Base-by-base conservation (phyloP, 2,797 vertebrate genomes). In the Thunnus albacares region DNA sequence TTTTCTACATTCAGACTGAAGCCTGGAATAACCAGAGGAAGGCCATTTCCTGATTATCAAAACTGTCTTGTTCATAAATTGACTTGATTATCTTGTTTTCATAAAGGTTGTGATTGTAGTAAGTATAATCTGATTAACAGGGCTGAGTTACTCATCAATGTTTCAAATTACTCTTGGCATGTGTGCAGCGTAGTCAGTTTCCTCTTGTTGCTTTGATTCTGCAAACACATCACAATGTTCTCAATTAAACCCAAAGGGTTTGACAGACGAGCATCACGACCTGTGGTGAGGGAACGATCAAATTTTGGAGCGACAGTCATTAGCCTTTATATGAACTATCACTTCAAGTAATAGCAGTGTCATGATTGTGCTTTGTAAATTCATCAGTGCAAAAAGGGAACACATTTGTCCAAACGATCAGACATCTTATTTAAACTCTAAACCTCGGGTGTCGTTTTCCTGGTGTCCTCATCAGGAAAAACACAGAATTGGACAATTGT, bases 1-100 rank as follows among this genome's bases (percentile, higher is more conserved):
- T 45, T 69, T 66, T 41, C 28, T 22, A 10, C 18, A 18, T 35
- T 67, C 15, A 45, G 20, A 38, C 22, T 28, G n/a, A 66, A 30
- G 22, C 12, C 24, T 66, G 30, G 30, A 33, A 28, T 57, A 77
- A 82, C 51, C 49, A 13, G 72, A 68, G 43, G 57, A 57, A 41
- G 56, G 24, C 67, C 64, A 15, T 66, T 22, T 12, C 55, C 49
- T 71, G 66, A 75, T 71, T 75, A 80, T 78, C 74, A 55, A 74
- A 84, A 57, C 80, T 78, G 89, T 68, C 69, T 57, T 77, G 53
- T 79, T 72, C 82, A 78, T 76, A 82, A 65, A 79, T 64, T 58
- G 65, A 72, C 72, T 72, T 81, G 61, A 80, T 85, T 67, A 57
- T 86, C 80, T 80, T 77, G 69, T 85, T 82, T 85, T 22, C 71